These are phyloP conservation scores for Pteronotus mesoamericanus DNA, from an alignment of 2,797 vertebrate genomes.

Conservation along the genomic window DNA sequence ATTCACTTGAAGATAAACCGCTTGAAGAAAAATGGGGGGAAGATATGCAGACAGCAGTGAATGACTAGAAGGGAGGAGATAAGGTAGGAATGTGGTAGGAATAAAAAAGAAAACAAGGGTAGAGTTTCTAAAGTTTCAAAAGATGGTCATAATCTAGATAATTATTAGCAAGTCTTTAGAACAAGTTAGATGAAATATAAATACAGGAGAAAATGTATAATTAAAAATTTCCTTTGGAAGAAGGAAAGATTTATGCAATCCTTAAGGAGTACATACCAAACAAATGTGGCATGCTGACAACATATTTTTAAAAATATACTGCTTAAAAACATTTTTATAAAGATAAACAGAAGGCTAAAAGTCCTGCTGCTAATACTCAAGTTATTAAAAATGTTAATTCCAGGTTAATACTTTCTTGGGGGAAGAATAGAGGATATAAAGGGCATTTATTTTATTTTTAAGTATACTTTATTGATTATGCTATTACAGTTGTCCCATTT, in stretches of 20 bases:
- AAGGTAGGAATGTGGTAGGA: background rate
- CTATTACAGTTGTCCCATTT: too few species aligned
- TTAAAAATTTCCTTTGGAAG: conserved; percentile 45
- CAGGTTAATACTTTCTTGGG: background rate
- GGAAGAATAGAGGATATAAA: background rate
- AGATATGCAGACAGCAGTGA: background rate
- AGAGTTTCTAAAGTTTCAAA: background rate
- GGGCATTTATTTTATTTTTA: background rate
- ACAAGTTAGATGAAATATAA: background rate
- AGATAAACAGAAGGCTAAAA: conserved; percentile 50
- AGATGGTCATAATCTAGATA: background rate
- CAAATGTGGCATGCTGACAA: conserved; percentile 21
- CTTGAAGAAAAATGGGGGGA: background rate
- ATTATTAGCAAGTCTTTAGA: background rate
- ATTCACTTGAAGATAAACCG: background rate
- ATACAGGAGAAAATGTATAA: conserved; percentile 9
- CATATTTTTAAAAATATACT: conserved; percentile 44
- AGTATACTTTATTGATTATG: too few species aligned
- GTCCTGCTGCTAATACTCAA: conserved; percentile 1
- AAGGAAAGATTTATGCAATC: conserved; percentile 21
- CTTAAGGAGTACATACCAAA: background rate
- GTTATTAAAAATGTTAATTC: conserved; percentile 46
- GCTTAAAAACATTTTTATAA: conserved; percentile 46
- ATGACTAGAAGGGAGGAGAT: background rate
- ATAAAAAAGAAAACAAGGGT: background rate